Evolutionary conservation across 2,797 vertebrate species (phyloP), one percentile per base, ranked within the genome.

Genomic region (Mormyrus proboscirostris): DNA sequence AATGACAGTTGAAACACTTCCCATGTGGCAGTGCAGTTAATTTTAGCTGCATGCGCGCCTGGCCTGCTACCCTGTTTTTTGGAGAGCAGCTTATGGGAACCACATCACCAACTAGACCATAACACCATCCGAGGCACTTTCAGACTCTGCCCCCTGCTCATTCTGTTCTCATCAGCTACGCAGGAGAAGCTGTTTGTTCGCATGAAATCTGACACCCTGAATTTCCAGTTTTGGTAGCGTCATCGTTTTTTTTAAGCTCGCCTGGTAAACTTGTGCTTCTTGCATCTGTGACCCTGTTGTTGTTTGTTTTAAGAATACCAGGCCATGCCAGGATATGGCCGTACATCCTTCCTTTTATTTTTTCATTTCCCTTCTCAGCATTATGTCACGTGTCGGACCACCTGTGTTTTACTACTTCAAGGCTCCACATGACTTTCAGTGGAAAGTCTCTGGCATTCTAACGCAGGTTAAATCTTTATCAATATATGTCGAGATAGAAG

Each of bases 41-140:
- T 33, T 33, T 69, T 69, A 69, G 29, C 65, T 69, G 10, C 29
- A 69, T 69, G 65, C 16, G 65, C 0, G 2, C 65, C 14, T 38
- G 14, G 65, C 25, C 65, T 69, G 10, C 25, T 69, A 33, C 10
- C 65, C 65, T 33, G 62, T 41, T 41, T 65, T 22, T 22, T 57
- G 12, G 25, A 98, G 92, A 97, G 98, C 38, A 95, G 98, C 29
- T 50, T 97, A 97, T 86, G 92, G 98, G 76, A 98, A 99, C 93
- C 98, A 99, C 94, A 99, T 99, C 91, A 99, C 99, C 94, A 98
- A 98, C 94, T 99, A 98, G 98, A 99, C 98, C 0, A 97, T 98
- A 89, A 97, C 98, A 94, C 96, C 99, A 41, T 99, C 98, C 1
- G 98, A 99, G 94, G 96, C 97, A 88, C 98, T 99, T 92, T 97